A percentile compares a stretch with the other conserved stretches of the same genome.
These are phyloP conservation scores for Indicator indicator DNA, from an alignment of 2,113 vertebrate species.

Conservation along the genomic window DNA sequence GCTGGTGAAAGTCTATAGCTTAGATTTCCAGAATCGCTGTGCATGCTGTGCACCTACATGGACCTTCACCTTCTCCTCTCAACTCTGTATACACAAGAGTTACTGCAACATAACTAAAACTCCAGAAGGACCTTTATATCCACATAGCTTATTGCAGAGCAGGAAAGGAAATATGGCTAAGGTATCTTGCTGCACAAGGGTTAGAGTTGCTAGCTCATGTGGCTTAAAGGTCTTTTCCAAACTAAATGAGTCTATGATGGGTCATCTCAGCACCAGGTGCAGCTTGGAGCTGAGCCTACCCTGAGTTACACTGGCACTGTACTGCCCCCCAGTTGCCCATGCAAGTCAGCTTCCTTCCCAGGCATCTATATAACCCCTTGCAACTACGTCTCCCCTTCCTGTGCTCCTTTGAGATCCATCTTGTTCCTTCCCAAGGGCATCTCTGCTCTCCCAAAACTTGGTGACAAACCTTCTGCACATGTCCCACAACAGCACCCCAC, in stretches of 20 bases:
- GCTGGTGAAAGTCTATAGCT: background rate
- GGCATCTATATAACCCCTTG: background rate
- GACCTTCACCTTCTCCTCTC: background rate
- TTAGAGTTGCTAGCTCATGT: background rate
- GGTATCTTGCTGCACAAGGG: background rate
- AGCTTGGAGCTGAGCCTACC: background rate
- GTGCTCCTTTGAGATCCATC: background rate
- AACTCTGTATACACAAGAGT: background rate
- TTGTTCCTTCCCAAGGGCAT: background rate
- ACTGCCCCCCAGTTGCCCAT: background rate
- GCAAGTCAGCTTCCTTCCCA: background rate
- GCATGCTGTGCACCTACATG: accelerated
- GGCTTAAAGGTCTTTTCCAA: background rate
- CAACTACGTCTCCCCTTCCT: background rate
- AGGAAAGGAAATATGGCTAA: background rate
- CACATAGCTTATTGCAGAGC: background rate
- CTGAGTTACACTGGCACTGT: background rate
- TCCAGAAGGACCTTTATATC: background rate
- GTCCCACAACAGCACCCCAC: background rate
- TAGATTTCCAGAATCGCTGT: background rate
- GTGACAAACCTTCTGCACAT: background rate
- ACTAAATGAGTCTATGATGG: background rate
- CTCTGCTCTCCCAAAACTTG: background rate
- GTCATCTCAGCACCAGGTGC: background rate
- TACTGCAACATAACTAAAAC: background rate